phyloP scores from a whole-genome alignment of 2,888 invertebrate species.

The Poecilus cupreus region DNA sequence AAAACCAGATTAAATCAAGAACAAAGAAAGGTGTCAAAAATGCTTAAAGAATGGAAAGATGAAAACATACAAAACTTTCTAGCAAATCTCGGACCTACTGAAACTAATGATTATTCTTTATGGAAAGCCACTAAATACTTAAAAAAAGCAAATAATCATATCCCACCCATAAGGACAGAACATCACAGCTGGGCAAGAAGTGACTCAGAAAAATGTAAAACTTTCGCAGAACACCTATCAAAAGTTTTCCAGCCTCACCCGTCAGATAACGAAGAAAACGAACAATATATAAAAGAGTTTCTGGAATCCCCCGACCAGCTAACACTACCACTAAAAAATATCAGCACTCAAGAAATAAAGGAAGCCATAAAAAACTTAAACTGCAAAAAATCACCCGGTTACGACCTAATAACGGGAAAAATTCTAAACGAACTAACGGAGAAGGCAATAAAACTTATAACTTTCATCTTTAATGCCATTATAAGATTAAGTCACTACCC shows the following conservation, averaged over 20 bases:
- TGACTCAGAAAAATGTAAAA: constrained; percentile 62
- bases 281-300: neutral
- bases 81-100: no score
- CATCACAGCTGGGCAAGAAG: constrained; percentile 62
- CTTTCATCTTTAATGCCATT: constrained; percentile 54
- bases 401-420: no score
- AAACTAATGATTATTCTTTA: no score
- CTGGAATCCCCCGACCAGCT: constrained; percentile 45
- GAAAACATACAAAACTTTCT: no score
- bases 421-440: no score
- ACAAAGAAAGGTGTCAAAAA: neutral
- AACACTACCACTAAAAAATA: neutral
- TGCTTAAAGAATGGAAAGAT: constrained; percentile 39
- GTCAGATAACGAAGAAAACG: neutral
- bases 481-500: constrained; percentile 60
- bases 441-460: constrained; percentile 53
- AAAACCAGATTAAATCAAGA: constrained; percentile 50
- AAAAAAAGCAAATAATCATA: constrained; percentile 49
- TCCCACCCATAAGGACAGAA: constrained; percentile 59
- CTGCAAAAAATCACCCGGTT: constrained; percentile 60
- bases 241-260: constrained; percentile 61
- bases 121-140: no score
- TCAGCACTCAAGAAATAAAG: constrained; percentile 59
- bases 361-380: neutral
- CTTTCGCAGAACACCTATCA: constrained; percentile 61